A percentile compares a stretch with the other conserved stretches of the same genome.
Evolutionary conservation across 2,113 vertebrate genomes (phyloP).

Genomic region (Phaethon lepturus): DNA sequence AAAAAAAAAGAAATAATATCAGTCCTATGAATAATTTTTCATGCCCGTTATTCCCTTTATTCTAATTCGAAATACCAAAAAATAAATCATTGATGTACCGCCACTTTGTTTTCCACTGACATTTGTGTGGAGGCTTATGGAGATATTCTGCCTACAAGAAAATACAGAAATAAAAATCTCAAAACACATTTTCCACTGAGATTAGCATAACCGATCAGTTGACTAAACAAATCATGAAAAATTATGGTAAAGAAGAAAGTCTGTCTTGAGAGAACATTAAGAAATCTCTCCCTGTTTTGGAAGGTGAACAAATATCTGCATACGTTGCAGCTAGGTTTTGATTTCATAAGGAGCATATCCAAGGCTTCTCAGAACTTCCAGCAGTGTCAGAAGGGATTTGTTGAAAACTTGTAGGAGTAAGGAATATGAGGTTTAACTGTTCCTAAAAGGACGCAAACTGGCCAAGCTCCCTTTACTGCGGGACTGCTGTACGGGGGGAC

Average conservation of each 20-base stretch:
- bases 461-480: not conserved
- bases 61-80: constrained; percentile 11
- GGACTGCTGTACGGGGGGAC: not conserved
- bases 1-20: constrained; percentile 33
- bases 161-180: constrained; percentile 42
- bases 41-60: not conserved
- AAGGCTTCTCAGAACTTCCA: not conserved
- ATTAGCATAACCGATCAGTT: constrained; percentile 30
- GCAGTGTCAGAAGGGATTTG: not conserved
- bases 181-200: not conserved
- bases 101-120: constrained; percentile 39
- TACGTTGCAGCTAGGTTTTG: not conserved
- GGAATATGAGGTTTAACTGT: not conserved
- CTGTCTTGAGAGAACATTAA: accelerated
- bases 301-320: not conserved
- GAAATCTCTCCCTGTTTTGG: not conserved
- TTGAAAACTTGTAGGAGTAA: not conserved
- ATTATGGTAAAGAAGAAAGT: not conserved
- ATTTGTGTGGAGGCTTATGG: constrained; percentile 42
- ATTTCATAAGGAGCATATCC: not conserved
- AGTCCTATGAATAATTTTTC: constrained; percentile 15
- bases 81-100: not conserved
- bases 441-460: not conserved
- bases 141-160: constrained; percentile 33
- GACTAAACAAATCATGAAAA: not conserved